phyloP scores from a whole-genome alignment of 1,140 invertebrate genomes.

The Bicyclus anynana region DNA sequence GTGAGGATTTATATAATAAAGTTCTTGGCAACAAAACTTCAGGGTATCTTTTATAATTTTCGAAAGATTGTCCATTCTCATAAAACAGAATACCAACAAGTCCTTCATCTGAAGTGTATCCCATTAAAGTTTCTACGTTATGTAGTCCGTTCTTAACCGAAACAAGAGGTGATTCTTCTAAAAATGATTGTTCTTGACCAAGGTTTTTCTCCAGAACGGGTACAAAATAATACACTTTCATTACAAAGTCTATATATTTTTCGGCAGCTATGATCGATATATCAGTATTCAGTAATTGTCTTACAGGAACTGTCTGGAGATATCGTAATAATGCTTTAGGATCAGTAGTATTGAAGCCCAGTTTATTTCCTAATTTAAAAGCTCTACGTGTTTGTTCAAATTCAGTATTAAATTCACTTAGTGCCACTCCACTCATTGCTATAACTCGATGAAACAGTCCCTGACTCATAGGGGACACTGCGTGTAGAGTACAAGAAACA shows the following conservation, averaged over 20 bases:
- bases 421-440: constrained; percentile 45
- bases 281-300: constrained; percentile 51
- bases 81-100: constrained; percentile 27
- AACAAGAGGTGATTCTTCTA: constrained; percentile 41
- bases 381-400: too few species aligned
- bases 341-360: too few species aligned
- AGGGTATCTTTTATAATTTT: constrained; percentile 36
- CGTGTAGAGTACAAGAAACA: constrained; percentile 45
- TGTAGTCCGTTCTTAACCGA: constrained; percentile 24
- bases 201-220: constrained; percentile 45
- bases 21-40: constrained; percentile 42
- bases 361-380: too few species aligned
- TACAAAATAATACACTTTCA: constrained; percentile 42
- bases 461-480: constrained; percentile 66
- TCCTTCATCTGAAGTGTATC: constrained; percentile 77
- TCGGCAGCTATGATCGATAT: constrained; percentile 38
- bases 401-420: constrained; percentile 38
- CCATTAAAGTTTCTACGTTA: constrained; percentile 79
- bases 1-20: constrained; percentile 30
- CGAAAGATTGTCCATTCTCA: constrained; percentile 27
- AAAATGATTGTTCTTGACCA: constrained; percentile 62
- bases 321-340: constrained; percentile 51
- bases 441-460: constrained; percentile 45
- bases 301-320: too few species aligned
- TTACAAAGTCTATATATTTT: constrained; percentile 24